Evolutionary conservation across 2,113 vertebrate species (phyloP), one percentile per base, ranked within the genome.

Genomic region (Thalassarche chlororhynchos): DNA sequence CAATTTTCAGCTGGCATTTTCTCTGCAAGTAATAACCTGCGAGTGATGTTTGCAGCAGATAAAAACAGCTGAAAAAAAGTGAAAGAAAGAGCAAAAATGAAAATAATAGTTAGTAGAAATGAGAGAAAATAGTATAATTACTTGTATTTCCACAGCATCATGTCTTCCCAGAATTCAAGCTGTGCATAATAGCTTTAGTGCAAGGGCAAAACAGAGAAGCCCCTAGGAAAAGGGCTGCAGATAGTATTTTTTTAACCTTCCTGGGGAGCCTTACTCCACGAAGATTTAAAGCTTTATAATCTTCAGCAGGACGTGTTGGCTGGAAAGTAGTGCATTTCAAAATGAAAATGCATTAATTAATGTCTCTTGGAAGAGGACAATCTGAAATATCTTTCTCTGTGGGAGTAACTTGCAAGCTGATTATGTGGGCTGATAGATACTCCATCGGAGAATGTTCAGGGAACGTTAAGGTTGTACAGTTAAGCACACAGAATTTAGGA

Each of bases 281-380:
- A 93, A 96, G 89, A 96, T 96, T 95, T 96, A 96, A 85, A 91
- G 84, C 84, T 95, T 93, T 97, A 84, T 96, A 96, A 94, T 87
- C 70, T 69, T 93, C 89, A 94, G 77, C 66, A 74, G 58, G 72
- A 60, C 14, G 5, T 47, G 49, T 66, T 97, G 94, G 62, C 95
- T 97, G 70, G 87, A 85, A 96, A 91, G 58, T 12, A 85, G 62
- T 70, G 72, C 54, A 87, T 94, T 97, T 96, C 84, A 94, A 93
- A 96, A 96, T 93, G 96, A 91, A 95, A 96, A 91, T 83, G 68
- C 78, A 93, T 97, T 96, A 95, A 96, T 96, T 96, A 91, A 93
- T 75, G 76, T 93, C 89, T 95, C 84, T 96, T 77, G 91, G 91
- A 95, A 94, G 58, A 94, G 89, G 84, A 91, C 66, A 90, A 44